Conservation (phyloP, 2,888 invertebrate species). For the Eupithecia pulchellata region DNA sequence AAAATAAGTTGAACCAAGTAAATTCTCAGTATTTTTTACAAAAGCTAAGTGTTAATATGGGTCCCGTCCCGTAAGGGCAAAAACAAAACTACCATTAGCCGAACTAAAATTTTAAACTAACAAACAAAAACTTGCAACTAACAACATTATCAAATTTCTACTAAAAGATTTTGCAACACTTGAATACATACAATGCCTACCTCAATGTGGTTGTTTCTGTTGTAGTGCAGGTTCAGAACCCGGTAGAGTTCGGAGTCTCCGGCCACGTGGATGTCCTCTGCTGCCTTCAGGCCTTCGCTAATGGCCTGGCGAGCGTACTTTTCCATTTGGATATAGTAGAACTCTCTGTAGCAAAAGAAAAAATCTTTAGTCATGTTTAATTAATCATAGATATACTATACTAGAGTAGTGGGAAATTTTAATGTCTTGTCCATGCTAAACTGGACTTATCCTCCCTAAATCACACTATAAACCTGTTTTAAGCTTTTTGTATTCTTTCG, state of each 20-base stretch:
- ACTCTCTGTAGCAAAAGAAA: slow-evolving; percentile 91
- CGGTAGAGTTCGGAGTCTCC: slow-evolving; percentile 98
- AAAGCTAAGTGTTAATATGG: too few species aligned
- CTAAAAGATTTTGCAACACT: background rate
- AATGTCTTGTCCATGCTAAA: background rate
- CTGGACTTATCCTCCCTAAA: background rate
- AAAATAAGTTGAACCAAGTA: too few species aligned
- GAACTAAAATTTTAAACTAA: background rate
- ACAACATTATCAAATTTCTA: too few species aligned
- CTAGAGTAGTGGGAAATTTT: background rate
- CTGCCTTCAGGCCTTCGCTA: slow-evolving; percentile 96
- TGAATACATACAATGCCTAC: slow-evolving; percentile 81
- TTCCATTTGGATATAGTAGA: slow-evolving; percentile 99
- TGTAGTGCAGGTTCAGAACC: slow-evolving; percentile 99
- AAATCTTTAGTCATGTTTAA: slow-evolving; percentile 8
- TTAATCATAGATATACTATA: background rate
- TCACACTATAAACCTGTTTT: background rate
- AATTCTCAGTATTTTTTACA: too few species aligned
- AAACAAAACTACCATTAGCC: background rate
- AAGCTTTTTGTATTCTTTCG: background rate
- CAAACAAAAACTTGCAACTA: too few species aligned
- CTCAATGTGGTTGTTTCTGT: slow-evolving; percentile 98
- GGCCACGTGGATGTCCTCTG: slow-evolving; percentile 97
- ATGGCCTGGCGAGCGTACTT: slow-evolving; percentile 99
- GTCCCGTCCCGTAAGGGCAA: background rate